Conservation (phyloP, 2,888 invertebrate species). For the Cepaea hortensis region DNA sequence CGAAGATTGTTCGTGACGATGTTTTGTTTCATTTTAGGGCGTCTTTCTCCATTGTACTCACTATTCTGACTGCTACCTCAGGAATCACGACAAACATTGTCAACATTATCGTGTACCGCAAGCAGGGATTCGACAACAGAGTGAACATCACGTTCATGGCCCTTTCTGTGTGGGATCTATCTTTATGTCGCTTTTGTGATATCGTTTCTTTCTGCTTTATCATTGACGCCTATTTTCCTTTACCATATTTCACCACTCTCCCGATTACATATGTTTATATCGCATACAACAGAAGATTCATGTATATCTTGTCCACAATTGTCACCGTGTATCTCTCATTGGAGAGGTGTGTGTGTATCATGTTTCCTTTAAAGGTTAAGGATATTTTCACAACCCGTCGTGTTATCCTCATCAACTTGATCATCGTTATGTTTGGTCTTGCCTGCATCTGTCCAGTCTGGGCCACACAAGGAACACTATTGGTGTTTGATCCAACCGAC, state of each 20-base stretch:
- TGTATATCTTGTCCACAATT: background rate
- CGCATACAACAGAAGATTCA: conserved; percentile 10
- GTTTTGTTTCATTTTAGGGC: background rate
- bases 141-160: conserved; percentile 9
- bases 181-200: background rate
- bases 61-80: background rate
- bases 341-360: conserved; percentile 6
- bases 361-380: conserved; percentile 9
- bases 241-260: background rate
- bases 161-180: background rate
- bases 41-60: background rate
- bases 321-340: conserved; percentile 17
- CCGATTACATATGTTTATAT: conserved; percentile 4
- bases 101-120: background rate
- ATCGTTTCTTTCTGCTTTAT: background rate
- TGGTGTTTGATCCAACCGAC: background rate
- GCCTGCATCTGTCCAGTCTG: conserved; percentile 13
- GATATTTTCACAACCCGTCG: background rate
- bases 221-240: background rate
- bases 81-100: conserved; percentile 9
- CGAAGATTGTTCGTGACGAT: background rate
- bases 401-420: background rate
- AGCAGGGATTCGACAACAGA: background rate
- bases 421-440: background rate
- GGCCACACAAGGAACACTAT: background rate